Base-by-base conservation (phyloP, 1,140 invertebrate genomes). In the Mya arenaria region DNA sequence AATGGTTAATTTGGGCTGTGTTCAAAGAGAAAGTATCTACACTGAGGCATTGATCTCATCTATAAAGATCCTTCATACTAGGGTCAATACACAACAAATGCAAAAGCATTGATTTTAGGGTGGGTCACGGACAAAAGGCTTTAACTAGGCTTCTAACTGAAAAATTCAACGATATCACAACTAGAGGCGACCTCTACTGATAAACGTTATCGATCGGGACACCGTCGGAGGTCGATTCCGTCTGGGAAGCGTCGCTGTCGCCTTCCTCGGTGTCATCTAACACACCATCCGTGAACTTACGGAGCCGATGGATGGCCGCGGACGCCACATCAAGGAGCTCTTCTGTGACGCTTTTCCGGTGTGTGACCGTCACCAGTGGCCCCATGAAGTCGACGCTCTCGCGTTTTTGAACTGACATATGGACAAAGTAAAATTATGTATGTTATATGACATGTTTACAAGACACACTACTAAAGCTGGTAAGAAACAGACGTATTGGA, bases 241-340 rank as follows among this genome's bases (percentile, higher is more conserved):
- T n/a, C n/a, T n/a, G n/a, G n/a, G n/a, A n/a, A n/a, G 48, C 48
- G 48, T 52, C 48, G 17, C 25, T 23, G 17, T 52, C 48, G 1
- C 17, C 19, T 25, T 48, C 72, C 4, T 41, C 23, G 30, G 8
- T 55, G 34, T 80, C 77, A 6, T 80, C 77, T 28, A 71, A 10
- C 15, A 69, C 66, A 17, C 71, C 77, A 39, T 80, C 63, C 19
- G 60, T 80, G 44, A 80, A 80, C 48, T 58, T 69, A 25, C 19
- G 66, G 0, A 80, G 34, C 25, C 66, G 34, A 23, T 69, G 77
- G 36, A 80, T 36, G 4, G 77, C 77, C 28, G 77, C 36, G 1
- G 77, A 41, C 4, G 77, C 77, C 8, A 62, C 77, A 15, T 41
- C 63, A 6, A 71, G 17, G 2, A 80, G 36, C 17, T 80, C 77